Percentiles rank a stretch among this genome's conserved stretches.
phyloP scores from a whole-genome alignment of 2,113 vertebrate genomes.

The Microtus montanus region DNA sequence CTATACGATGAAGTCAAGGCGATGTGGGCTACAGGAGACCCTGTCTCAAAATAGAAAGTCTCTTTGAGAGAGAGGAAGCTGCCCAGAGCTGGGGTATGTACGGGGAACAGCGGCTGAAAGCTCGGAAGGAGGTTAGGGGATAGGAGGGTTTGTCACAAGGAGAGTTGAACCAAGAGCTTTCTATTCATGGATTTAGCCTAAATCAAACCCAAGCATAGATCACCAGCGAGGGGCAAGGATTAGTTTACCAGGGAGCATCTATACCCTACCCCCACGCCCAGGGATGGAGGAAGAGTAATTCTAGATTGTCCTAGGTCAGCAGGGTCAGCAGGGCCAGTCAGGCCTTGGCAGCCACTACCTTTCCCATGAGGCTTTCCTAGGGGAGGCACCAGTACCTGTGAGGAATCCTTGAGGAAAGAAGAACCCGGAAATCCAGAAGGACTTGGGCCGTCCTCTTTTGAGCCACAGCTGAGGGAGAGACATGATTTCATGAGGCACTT shows the following conservation, averaged over 20 bases:
- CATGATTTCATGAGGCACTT: background rate
- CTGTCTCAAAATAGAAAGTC: background rate
- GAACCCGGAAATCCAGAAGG: slow-evolving; percentile 90
- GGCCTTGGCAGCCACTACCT: background rate
- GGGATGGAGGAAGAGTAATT: background rate
- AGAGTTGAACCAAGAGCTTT: no score
- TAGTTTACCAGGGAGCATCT: background rate
- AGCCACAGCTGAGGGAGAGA: slow-evolving; percentile 84
- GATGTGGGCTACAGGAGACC: background rate
- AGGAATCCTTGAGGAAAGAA: slow-evolving; percentile 91
- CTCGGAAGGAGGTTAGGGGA: no score
- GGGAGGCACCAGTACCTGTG: slow-evolving; percentile 80
- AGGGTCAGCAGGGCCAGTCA: background rate
- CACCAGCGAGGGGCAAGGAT: background rate
- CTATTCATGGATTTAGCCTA: background rate
- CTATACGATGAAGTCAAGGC: background rate
- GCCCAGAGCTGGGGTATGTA: background rate
- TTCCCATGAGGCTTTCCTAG: background rate
- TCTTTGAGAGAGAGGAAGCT: slow-evolving; percentile 31
- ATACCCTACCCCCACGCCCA: background rate
- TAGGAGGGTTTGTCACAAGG: background rate
- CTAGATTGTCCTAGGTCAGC: background rate
- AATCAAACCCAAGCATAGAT: background rate
- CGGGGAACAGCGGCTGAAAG: background rate
- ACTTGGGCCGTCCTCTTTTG: slow-evolving; percentile 85